These are phyloP conservation scores for Hypselothyrea guttata DNA, from an alignment of 2,888 invertebrate species.

Conservation along the genomic window DNA sequence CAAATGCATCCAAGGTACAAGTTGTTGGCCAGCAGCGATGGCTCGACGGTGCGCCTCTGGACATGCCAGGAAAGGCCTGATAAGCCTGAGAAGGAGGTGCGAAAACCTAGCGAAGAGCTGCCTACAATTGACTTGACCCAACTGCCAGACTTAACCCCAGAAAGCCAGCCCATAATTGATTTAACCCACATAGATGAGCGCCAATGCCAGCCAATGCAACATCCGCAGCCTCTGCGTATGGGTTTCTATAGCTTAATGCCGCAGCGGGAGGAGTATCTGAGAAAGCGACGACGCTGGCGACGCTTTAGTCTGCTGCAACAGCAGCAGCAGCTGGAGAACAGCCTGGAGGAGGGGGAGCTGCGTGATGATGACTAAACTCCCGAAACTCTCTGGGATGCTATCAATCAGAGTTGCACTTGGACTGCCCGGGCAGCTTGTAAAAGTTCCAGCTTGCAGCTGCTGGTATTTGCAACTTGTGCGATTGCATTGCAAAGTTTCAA, in stretches of 20 bases:
- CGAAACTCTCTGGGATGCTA: conserved; percentile 11
- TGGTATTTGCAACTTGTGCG: conserved; percentile 34
- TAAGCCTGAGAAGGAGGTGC: background rate
- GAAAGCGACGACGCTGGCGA: background rate
- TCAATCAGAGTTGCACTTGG: conserved; percentile 37
- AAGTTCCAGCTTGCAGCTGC: conserved; percentile 3
- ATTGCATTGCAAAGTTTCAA: conserved; percentile 48
- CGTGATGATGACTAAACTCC: conserved; percentile 6
- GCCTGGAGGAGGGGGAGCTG: conserved; percentile 52
- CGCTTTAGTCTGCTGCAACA: background rate
- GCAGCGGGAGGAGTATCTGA: background rate
- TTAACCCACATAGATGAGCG: conserved; percentile 12
- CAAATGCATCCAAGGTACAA: conserved; percentile 45
- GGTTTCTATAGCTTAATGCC: background rate
- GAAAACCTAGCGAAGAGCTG: background rate
- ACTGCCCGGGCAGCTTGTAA: conserved; percentile 16
- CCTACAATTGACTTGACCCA: conserved; percentile 5
- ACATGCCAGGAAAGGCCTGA: conserved; percentile 9
- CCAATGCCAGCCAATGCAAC: background rate
- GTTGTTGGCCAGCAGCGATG: conserved; percentile 50
- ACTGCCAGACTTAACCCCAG: too few relatives aligned
- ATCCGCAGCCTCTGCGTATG: background rate
- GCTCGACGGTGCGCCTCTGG: conserved; percentile 42
- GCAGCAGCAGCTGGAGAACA: background rate
- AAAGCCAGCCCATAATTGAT: conserved; percentile 14